phyloP scores from a whole-genome alignment of 2,797 vertebrate genomes.

The Chiroxiphia lanceolata region DNA sequence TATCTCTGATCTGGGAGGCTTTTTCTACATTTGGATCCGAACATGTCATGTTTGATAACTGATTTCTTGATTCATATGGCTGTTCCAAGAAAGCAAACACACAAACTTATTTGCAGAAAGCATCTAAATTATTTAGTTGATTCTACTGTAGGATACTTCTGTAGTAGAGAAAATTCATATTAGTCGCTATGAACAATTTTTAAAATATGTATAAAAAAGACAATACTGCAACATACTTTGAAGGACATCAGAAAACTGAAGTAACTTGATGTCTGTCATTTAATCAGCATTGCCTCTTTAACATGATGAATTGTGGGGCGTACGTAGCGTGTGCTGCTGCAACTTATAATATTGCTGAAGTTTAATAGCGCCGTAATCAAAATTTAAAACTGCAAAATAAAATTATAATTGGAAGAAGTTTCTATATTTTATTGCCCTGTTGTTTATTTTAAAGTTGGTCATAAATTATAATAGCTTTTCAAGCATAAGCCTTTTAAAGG shows the following conservation, averaged over 20 bases:
- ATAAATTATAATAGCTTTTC: not conserved
- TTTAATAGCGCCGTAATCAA: not conserved
- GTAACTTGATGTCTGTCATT: not conserved
- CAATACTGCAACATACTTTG: not conserved
- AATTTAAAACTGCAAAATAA: not conserved
- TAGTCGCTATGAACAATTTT: not conserved
- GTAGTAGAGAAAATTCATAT: not conserved
- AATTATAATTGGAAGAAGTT: not conserved
- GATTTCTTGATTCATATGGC: not conserved
- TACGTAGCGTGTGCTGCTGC: not conserved
- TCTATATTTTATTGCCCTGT: not conserved
- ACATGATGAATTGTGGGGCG: not conserved
- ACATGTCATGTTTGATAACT: not conserved
- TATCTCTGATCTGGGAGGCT: not conserved
- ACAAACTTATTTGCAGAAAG: not conserved
- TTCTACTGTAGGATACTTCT: not conserved
- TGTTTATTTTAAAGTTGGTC: constrained; percentile 3
- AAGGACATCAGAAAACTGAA: not conserved
- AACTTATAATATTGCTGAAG: not conserved
- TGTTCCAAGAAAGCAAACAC: not conserved
- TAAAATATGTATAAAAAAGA: not conserved
- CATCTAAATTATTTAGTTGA: not conserved
- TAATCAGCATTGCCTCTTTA: not conserved
- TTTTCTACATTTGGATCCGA: not conserved
- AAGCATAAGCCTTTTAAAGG: not conserved